These are phyloP conservation scores for Eleutherodactylus coqui DNA, from an alignment of 2,797 vertebrate genomes.

Conservation along the genomic window DNA sequence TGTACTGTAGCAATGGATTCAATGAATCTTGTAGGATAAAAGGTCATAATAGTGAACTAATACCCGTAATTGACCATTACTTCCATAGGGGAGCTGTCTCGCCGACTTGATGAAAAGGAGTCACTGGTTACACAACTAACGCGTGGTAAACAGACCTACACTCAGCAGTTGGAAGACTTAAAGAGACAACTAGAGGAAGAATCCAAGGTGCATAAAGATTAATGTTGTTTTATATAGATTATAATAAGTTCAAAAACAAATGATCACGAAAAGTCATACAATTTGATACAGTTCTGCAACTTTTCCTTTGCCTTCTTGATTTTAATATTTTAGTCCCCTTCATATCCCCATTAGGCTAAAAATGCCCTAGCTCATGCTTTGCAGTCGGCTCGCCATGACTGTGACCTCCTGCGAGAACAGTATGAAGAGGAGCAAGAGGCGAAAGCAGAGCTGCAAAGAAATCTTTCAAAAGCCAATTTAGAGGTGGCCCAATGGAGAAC, in stretches of 20 bases:
- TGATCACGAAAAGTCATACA: not conserved
- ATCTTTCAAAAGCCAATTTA: constrained; percentile 78
- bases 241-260: not conserved
- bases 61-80: not conserved
- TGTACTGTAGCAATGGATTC: not conserved
- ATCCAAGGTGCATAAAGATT: constrained; percentile 73
- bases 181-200: constrained; percentile 88
- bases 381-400: constrained; percentile 79
- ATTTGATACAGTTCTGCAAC: not conserved
- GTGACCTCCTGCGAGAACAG: constrained; percentile 77
- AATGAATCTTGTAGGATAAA: not conserved
- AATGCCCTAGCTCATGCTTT: constrained; percentile 84
- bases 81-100: constrained; percentile 78
- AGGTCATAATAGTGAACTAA: not conserved
- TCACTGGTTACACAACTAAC: constrained; percentile 83
- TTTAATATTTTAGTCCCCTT: not conserved
- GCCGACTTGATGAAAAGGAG: constrained; percentile 85
- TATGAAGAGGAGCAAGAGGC: constrained; percentile 79
- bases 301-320: not conserved
- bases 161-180: constrained; percentile 85
- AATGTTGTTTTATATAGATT: not conserved
- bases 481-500: constrained; percentile 82
- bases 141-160: constrained; percentile 83
- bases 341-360: constrained; percentile 75
- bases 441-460: constrained; percentile 77